phyloP scores from a whole-genome alignment of 2,888 invertebrate genomes.

The Zootermopsis nevadensis region DNA sequence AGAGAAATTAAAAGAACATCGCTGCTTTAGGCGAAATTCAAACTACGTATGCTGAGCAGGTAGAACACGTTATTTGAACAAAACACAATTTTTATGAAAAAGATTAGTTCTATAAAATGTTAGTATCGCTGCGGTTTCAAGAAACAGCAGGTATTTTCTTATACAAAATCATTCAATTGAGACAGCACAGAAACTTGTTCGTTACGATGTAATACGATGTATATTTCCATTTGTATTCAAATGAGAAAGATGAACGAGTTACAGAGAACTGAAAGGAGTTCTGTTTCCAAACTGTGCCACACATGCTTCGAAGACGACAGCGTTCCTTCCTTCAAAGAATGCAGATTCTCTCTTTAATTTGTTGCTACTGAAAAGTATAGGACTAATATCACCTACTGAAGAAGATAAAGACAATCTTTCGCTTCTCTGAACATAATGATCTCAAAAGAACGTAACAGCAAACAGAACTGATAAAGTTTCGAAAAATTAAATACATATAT shows the following conservation, averaged over 20 bases:
- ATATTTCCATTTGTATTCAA: slow-evolving; percentile 4
- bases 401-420: too few relatives aligned
- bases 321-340: too few relatives aligned
- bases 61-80: background rate
- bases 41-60: background rate
- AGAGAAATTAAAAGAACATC: background rate
- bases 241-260: background rate
- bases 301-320: too few relatives aligned
- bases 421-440: too few relatives aligned
- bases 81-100: background rate
- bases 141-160: background rate
- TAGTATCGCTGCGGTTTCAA: too few relatives aligned
- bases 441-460: too few relatives aligned
- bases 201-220: background rate
- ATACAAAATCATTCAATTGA: background rate
- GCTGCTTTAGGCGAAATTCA: background rate
- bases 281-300: background rate
- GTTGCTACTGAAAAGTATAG: too few relatives aligned
- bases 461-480: too few relatives aligned
- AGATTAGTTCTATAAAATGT: too few relatives aligned
- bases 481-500: too few relatives aligned
- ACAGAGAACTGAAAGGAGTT: background rate
- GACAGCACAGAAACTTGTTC: background rate
- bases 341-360: too few relatives aligned
- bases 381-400: too few relatives aligned